Evolutionary conservation across 1,140 invertebrate genomes (phyloP), one percentile per base, ranked within the genome.

Genomic region (Trichomalopsis sarcophagae): DNA sequence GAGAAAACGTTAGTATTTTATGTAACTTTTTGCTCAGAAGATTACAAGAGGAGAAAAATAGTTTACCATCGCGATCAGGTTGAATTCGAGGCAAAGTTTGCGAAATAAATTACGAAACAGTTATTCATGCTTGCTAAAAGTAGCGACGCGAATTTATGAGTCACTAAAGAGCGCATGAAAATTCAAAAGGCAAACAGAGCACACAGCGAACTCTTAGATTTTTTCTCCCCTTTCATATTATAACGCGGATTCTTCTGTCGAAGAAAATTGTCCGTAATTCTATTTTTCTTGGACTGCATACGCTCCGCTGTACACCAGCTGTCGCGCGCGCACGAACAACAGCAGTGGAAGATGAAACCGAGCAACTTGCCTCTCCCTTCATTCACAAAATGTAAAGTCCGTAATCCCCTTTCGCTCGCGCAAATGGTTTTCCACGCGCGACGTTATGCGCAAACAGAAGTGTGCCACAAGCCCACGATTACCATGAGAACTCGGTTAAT

Each of bases 401-500:
- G 36, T 75, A 75, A 75, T 75, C 73, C 33, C 73, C 21, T 75
- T 75, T 44, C 33, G 73, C 73, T 44, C 33, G 10, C 17, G 73
- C 73, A 75, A 75, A 75, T n/a, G 30, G 33, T 44, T 75, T 44
- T n/a, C 73, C 36, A 11, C 71, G 33, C 9, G 71, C 36, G 23
- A 30, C 68, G 30, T 9, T 71, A 71, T 27, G 30, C 69, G 69
- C 69, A 62, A 62, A 62, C 21, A 62, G 55, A 4, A 17, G 36
- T 44, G 40, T 10, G 55, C 17, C 73, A 21, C 14, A 2, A 5
- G 9, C 71, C 11, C 73, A 36, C 73, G 73, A 75, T 75, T 75
- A 75, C 73, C 73, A 75, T 75, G 73, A 75, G 36, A 75, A 75
- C 73, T 75, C 73, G 36, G 73, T 75, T 75, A 75, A 75, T 75